Conservation (phyloP, 30 jellyfish, hydroid and myxozoan genomes). For the Catostylus mosaicus region DNA sequence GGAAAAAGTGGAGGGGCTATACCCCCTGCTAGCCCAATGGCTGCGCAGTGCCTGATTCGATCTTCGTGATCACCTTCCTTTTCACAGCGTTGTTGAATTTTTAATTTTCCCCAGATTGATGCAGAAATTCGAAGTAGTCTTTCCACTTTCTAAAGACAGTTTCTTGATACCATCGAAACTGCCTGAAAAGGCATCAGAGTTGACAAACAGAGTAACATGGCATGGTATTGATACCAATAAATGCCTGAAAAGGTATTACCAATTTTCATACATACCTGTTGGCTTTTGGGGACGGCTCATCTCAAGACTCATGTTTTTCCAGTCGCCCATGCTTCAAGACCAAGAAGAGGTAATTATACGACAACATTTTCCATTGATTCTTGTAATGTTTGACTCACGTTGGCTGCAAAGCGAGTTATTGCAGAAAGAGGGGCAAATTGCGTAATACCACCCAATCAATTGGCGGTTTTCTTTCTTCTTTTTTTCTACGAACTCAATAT, state of each 20-base stretch:
- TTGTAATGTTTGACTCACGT: too few relatives aligned
- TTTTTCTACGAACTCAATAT: too few relatives aligned
- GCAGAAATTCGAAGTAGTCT: constrained; percentile 78
- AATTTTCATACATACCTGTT: constrained; percentile 85
- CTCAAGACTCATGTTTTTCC: constrained; percentile 73
- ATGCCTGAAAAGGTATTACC: constrained; percentile 68
- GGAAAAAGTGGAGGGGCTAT: too few relatives aligned
- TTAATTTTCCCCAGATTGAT: constrained; percentile 63
- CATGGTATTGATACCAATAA: constrained; percentile 1
- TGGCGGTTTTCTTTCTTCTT: too few relatives aligned
- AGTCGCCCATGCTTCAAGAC: constrained; percentile 52
- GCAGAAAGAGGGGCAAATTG: too few relatives aligned
- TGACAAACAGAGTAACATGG: constrained; percentile 9
- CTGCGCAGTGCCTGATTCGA: too few relatives aligned
- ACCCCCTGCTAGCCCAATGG: too few relatives aligned
- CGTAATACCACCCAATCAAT: too few relatives aligned
- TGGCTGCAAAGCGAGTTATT: too few relatives aligned
- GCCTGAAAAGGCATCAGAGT: constrained; percentile 55
- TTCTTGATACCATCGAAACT: constrained; percentile 84
- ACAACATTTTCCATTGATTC: too few relatives aligned
- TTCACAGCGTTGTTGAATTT: not conserved
- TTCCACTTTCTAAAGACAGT: constrained; percentile 68
- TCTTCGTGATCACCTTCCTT: too few relatives aligned
- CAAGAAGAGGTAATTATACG: constrained; percentile 24
- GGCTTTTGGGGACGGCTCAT: constrained; percentile 94